Base-by-base conservation (phyloP, 2,888 invertebrate genomes). In the Zygaena filipendulae region DNA sequence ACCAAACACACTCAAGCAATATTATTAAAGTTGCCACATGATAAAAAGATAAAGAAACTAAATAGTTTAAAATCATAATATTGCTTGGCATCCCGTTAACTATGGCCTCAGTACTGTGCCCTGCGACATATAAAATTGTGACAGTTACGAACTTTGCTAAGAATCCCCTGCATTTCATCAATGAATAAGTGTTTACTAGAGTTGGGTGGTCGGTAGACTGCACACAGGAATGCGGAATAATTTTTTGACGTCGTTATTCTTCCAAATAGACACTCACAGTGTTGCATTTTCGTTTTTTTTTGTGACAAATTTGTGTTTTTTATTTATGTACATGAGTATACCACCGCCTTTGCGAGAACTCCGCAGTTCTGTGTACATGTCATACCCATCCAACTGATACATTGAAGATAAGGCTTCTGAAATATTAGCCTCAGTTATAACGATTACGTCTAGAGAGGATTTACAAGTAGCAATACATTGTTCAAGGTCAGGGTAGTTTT, bases 361-460 rank as follows among this genome's bases (percentile, higher is more conserved):
- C 6, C 40, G 25, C 11, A 41, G 13, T 9, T 31, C 11, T 3
- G 33, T 28, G 27, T 32, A 28, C 42, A 40, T 39, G n/a, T 25
- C 18, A 21, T 41, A 41, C 11, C 30, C 36, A 3, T 32, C n/a
- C 7, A 41, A n/a, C 2, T 39, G 23, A 30, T 33, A 39, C 10
- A 41, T 13, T 22, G 14, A 23, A 12, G 27, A 31, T 3, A 32
- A 9, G 3, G 11, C 10, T 2, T 38, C 26, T 4, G 27, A 29
- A 10, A 40, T 33, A 25, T 40, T 40, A 4, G 25, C 38, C 33
- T 41, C 36, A 9, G 37, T 35, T 21, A 37, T 2, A n/a, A 41
- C 27, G 3, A 39, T 24, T 13, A n/a, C n/a, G n/a, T n/a, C n/a
- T n/a, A n/a, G n/a, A n/a, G n/a, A n/a, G n/a, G n/a, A n/a, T n/a